Percentiles rank a stretch among this genome's conserved stretches.
phyloP scores from a whole-genome alignment of 1,140 invertebrate genomes.

The Apis florea region DNA sequence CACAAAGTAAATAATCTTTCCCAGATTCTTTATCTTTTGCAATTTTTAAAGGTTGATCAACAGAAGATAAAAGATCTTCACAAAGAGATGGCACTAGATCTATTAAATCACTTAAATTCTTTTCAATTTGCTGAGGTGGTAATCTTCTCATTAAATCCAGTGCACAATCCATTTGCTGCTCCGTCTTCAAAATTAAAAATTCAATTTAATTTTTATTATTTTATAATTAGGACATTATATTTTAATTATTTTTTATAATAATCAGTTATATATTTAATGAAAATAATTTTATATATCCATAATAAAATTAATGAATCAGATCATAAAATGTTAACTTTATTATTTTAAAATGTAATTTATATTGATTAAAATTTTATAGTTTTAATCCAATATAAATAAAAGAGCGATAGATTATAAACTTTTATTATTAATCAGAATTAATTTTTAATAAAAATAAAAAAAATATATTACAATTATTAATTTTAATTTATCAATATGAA shows the following conservation, averaged over 20 bases:
- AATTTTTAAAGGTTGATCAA: conserved; percentile 99
- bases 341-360: neutral
- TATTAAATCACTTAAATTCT: conserved; percentile 98
- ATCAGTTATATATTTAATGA: neutral
- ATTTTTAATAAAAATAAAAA: neutral
- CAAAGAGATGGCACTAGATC: conserved; percentile 97
- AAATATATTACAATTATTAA: neutral
- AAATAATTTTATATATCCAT: neutral
- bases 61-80: conserved; percentile 97
- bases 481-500: neutral
- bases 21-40: conserved; percentile 96
- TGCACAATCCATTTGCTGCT: conserved; percentile 99
- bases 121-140: conserved; percentile 99
- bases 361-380: neutral
- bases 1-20: conserved; percentile 98
- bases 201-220: neutral
- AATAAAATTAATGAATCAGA: neutral
- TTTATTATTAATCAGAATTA: neutral
- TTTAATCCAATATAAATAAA: neutral
- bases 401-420: neutral
- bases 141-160: conserved; percentile 98
- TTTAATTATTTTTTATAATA: neutral
- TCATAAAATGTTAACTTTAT: neutral
- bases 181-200: conserved; percentile 82
- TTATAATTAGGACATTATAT: neutral